Evolutionary conservation across 2,113 vertebrate genomes (phyloP), one percentile per base, ranked within the genome.

Genomic region (Antennarius striatus): DNA sequence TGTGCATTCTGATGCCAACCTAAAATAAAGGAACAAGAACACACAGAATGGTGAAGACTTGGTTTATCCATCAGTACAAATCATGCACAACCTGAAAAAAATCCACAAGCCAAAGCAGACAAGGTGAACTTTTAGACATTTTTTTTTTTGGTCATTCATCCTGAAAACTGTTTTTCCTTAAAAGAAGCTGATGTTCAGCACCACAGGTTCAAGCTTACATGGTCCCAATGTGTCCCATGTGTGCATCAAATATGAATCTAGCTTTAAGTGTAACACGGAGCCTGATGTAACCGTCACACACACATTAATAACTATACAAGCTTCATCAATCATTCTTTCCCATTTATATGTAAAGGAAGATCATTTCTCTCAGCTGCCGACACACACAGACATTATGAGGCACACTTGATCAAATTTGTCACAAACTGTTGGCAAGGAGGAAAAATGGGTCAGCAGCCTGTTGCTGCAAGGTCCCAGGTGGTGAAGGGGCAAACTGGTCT

Each of bases 221-320:
- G 16, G 46, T 56, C 36, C 17, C 42, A 39, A 66, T 14, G 6
- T 30, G 58, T 22, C 22, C 22, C 17, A 15, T 10, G 2, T 45
- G 43, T 43, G 52, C 56, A 56, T 51, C 28, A 64, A 71, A 67
- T 36, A 52, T 54, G 30, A 58, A 36, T 66, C 10, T 13, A 22
- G 43, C 22, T 56, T 42, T 32, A 45, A 42, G 54, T 52, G 60
- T 67, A 64, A 58, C 63, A 49, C 10, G 48, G 50, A 30, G 67
- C 56, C 70, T 49, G 70, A 73, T 74, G 79, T 84, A 64, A 86
- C 76, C n/a, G 52, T 84, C 69, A 78, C 77, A 80, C 71, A 59
- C 55, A 80, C 73, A 75, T 82, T 81, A 82, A 63, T 59, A 56
- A 7, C 72, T 16, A 49, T 55, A 67, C 29, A 61, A 55, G 56